phyloP scores from a whole-genome alignment of 2,113 vertebrate genomes.

The Parus major region DNA sequence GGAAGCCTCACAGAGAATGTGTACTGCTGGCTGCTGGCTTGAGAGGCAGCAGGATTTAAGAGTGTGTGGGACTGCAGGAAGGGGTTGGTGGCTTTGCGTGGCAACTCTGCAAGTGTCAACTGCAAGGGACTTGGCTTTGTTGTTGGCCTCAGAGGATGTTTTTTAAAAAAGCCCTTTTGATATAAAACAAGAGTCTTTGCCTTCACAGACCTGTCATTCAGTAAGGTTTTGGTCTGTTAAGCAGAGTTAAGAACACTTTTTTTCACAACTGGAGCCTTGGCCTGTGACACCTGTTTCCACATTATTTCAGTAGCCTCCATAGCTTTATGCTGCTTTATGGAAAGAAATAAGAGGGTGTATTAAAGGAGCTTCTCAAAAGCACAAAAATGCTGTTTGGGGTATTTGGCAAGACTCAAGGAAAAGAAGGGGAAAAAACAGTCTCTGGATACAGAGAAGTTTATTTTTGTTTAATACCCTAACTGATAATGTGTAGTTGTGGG shows the following conservation, averaged over 20 bases:
- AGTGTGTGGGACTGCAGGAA: background rate
- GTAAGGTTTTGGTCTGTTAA: background rate
- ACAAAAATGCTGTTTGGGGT: background rate
- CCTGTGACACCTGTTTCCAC: background rate
- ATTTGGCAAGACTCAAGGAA: background rate
- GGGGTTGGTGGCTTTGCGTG: background rate
- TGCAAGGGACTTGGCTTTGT: background rate
- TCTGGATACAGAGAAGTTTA: background rate
- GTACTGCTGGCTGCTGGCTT: background rate
- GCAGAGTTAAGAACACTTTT: background rate
- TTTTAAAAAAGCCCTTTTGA: background rate
- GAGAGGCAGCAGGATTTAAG: background rate
- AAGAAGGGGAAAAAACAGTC: background rate
- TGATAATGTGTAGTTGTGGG: background rate
- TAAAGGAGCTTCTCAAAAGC: background rate
- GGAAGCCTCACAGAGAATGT: accelerated
- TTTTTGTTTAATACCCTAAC: background rate
- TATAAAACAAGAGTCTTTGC: background rate
- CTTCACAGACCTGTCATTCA: background rate
- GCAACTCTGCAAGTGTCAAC: background rate
- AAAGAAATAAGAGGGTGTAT: background rate
- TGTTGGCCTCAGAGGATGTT: background rate
- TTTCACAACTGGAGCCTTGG: background rate
- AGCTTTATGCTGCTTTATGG: background rate
- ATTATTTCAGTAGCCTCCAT: background rate